These are phyloP conservation scores for Lutraria lutraria DNA, from an alignment of 2,888 invertebrate genomes.

Conservation along the genomic window DNA sequence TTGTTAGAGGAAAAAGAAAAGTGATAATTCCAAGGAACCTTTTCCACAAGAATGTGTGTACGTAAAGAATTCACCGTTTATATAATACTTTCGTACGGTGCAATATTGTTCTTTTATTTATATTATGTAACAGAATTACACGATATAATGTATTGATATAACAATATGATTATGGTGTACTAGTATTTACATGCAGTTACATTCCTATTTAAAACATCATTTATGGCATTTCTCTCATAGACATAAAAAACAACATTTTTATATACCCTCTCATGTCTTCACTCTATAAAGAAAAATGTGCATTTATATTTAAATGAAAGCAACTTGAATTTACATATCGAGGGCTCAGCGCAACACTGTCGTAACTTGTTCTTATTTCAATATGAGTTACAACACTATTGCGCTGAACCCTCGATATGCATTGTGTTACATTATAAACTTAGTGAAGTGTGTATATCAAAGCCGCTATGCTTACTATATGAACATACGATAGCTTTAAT, in stretches of 20 bases:
- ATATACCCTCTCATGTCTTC: not conserved
- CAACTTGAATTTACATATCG: no score
- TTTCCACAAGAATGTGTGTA: not conserved
- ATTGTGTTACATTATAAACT: no score
- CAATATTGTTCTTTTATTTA: not conserved
- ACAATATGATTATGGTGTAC: no score
- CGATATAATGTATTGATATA: not conserved
- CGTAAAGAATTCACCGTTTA: not conserved
- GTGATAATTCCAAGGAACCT: not conserved
- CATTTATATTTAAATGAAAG: no score
- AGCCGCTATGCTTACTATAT: no score
- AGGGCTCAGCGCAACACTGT: no score
- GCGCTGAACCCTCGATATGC: no score
- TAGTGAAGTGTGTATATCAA: no score
- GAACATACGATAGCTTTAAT: no score
- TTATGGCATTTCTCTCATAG: not conserved
- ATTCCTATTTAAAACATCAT: not conserved
- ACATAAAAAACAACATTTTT: not conserved
- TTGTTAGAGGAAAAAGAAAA: not conserved
- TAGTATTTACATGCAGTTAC: not conserved
- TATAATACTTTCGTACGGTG: not conserved
- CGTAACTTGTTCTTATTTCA: no score
- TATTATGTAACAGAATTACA: not conserved
- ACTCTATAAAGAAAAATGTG: no score
- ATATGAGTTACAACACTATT: no score